Evolutionary conservation across 37 sponge, comb jelly and placozoan species (phyloP).

Genomic region (Eunapius fragilis): DNA sequence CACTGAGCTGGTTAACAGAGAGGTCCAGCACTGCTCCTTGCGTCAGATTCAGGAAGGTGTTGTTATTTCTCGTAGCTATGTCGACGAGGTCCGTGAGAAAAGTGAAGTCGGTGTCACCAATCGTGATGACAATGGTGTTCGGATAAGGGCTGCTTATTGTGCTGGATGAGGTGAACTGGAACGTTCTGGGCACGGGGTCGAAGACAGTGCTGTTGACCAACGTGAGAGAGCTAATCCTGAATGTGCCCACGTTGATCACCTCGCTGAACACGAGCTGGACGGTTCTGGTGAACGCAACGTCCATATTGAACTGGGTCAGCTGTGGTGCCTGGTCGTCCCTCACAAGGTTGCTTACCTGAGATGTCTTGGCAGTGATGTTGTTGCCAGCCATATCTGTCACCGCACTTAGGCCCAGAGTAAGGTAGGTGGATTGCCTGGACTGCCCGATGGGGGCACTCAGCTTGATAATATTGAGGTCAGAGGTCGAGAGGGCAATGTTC

Average conservation of each 20-base stretch:
- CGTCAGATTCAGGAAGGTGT: conserved; percentile 66
- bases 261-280: conserved; percentile 84
- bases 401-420: conserved; percentile 63
- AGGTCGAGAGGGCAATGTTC: conserved; percentile 45
- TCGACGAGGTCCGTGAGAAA: conserved; percentile 36
- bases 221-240: conserved; percentile 55
- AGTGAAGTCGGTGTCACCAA: conserved; percentile 67
- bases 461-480: conserved; percentile 74
- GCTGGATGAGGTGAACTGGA: conserved; percentile 58
- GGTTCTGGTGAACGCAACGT: conserved; percentile 41
- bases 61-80: conserved; percentile 54
- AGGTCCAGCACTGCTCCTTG: conserved; percentile 61
- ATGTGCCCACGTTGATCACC: conserved; percentile 31
- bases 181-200: conserved; percentile 26
- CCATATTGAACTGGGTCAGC: conserved; percentile 66
- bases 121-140: conserved; percentile 28
- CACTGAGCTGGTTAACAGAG: conserved; percentile 62
- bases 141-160: conserved; percentile 33
- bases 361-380: conserved; percentile 46
- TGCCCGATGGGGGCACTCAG: conserved; percentile 36
- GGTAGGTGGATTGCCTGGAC: conserved; percentile 25
- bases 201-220: conserved; percentile 44
- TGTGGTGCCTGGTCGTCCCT: conserved; percentile 63
- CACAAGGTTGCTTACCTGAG: conserved; percentile 41
- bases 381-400: conserved; percentile 76